These are phyloP conservation scores for Crypturellus undulatus DNA, from an alignment of 2,113 vertebrate species.

Conservation along the genomic window DNA sequence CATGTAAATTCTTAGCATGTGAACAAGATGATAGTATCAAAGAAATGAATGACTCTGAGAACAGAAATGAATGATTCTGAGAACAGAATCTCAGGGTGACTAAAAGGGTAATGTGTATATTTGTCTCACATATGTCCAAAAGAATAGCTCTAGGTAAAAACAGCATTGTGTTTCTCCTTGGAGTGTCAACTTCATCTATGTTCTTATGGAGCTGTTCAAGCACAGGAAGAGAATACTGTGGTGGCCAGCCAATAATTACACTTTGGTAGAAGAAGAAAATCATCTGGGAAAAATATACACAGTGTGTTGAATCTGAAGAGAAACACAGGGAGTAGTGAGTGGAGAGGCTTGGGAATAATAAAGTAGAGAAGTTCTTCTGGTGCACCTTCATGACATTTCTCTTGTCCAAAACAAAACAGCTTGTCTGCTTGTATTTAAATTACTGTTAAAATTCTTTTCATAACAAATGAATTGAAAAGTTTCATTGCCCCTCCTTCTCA, in stretches of 20 bases:
- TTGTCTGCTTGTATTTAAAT: background rate
- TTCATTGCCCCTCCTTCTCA: background rate
- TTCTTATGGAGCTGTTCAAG: background rate
- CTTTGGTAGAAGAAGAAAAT: background rate
- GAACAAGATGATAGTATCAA: background rate
- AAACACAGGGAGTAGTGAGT: background rate
- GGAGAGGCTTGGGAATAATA: background rate
- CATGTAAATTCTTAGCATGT: background rate
- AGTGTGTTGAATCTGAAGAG: background rate
- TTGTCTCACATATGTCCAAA: background rate
- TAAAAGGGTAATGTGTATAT: background rate
- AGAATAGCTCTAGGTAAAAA: background rate
- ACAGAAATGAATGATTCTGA: background rate
- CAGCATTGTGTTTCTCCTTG: background rate
- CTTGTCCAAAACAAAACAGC: background rate
- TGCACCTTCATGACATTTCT: background rate
- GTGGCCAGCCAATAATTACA: background rate
- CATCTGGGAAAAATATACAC: background rate
- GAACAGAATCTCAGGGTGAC: background rate
- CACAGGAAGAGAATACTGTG: background rate
- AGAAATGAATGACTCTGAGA: background rate
- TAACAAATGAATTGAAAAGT: background rate
- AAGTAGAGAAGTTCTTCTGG: background rate
- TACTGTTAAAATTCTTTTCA: background rate
- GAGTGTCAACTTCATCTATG: background rate